Conservation (phyloP, 2,888 invertebrate genomes). For the Drosophila villosipedis region DNA sequence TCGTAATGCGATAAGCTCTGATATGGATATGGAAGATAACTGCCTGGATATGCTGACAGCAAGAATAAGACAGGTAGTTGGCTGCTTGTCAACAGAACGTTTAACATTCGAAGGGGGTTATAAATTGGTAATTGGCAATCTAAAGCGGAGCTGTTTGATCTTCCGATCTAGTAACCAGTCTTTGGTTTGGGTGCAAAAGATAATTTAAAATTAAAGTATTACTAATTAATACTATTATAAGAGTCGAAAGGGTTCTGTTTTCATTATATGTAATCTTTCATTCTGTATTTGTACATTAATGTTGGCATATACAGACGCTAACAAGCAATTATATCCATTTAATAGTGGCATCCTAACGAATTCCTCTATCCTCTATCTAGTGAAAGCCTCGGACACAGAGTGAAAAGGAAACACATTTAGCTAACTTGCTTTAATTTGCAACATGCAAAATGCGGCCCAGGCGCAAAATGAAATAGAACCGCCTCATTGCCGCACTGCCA, state of each 20-base stretch:
- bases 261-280: neutral
- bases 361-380: conserved; percentile 62
- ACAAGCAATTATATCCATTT: conserved; percentile 69
- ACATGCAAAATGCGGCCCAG: conserved; percentile 67
- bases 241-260: neutral
- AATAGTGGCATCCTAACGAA: conserved; percentile 63
- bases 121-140: conserved; percentile 12
- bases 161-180: conserved; percentile 7
- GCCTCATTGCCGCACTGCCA: conserved; percentile 30
- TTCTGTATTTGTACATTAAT: neutral
- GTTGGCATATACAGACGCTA: conserved; percentile 19
- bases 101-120: conserved; percentile 17
- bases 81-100: conserved; percentile 30
- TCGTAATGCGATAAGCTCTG: conserved; percentile 59
- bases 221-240: neutral
- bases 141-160: conserved; percentile 5
- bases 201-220: neutral
- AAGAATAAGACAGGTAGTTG: conserved; percentile 51
- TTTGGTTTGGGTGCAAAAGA: neutral
- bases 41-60: conserved; percentile 51
- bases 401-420: conserved; percentile 56
- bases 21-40: conserved; percentile 64
- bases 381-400: conserved; percentile 46
- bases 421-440: conserved; percentile 74
- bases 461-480: conserved; percentile 71